phyloP scores from a whole-genome alignment of 2,888 invertebrate genomes.

The Steromphala cineraria region DNA sequence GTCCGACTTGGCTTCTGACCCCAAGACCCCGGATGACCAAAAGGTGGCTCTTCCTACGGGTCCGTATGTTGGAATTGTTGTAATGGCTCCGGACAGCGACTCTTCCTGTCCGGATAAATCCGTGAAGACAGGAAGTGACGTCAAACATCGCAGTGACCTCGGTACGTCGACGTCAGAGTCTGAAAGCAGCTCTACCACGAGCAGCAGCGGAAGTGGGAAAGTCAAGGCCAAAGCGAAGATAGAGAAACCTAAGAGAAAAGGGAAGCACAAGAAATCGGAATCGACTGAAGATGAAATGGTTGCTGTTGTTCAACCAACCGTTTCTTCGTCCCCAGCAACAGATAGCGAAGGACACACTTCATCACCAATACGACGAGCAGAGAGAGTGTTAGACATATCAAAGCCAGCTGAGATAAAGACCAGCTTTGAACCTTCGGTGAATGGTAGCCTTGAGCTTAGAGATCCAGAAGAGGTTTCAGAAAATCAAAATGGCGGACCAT shows the following conservation, averaged over 20 bases:
- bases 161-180: not conserved
- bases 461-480: not conserved
- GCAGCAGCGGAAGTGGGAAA: not conserved
- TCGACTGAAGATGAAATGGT: not conserved
- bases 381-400: not conserved
- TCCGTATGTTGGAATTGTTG: not conserved
- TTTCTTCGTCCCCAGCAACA: not conserved
- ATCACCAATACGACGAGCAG: not conserved
- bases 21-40: not conserved
- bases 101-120: too few relatives aligned
- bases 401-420: not conserved
- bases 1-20: not conserved
- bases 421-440: too few relatives aligned
- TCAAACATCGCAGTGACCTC: not conserved
- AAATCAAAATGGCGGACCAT: not conserved
- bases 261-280: not conserved
- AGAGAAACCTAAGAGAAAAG: conserved; percentile 5
- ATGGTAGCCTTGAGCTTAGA: too few relatives aligned
- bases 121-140: too few relatives aligned
- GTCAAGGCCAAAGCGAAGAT: not conserved
- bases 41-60: not conserved
- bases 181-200: not conserved
- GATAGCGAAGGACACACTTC: not conserved
- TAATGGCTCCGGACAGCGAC: not conserved
- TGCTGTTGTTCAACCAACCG: not conserved